phyloP scores from a whole-genome alignment of 1,140 invertebrate species.

The Megalonaias nervosa region DNA sequence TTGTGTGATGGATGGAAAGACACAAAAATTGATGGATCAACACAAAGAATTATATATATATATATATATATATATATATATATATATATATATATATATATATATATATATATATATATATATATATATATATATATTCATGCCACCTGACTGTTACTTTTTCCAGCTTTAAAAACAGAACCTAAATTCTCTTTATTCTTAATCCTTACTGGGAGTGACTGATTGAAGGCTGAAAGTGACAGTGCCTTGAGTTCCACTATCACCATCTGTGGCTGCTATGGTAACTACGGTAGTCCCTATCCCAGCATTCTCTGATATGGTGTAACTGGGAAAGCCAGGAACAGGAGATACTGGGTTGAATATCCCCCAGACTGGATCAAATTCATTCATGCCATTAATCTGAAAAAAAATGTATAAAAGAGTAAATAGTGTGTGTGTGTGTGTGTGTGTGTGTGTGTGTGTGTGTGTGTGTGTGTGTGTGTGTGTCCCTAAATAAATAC shows the following conservation, averaged over 20 bases:
- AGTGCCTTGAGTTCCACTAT: slow-evolving; percentile 34
- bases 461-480: background rate
- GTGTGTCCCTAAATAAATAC: background rate
- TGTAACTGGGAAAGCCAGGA: slow-evolving; percentile 4
- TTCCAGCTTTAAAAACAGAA: too few relatives aligned
- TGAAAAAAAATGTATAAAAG: background rate
- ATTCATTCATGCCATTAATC: slow-evolving; percentile 77
- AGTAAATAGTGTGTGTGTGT: background rate
- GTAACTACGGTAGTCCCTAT: slow-evolving; percentile 42
- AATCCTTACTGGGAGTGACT: slow-evolving; percentile 17
- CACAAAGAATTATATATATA: too few relatives aligned
- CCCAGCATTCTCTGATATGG: slow-evolving; percentile 30
- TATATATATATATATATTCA: too few relatives aligned
- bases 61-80: too few relatives aligned
- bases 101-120: too few relatives aligned
- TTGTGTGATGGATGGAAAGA: too few relatives aligned
- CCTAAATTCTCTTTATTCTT: background rate
- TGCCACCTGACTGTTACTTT: too few relatives aligned
- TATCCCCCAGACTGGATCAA: slow-evolving; percentile 37
- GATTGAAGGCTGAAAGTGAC: slow-evolving; percentile 33
- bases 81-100: too few relatives aligned
- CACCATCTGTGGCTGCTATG: slow-evolving; percentile 45
- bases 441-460: background rate
- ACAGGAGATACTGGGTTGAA: slow-evolving; percentile 33
- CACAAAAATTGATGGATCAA: too few relatives aligned